Evolutionary conservation across 2,113 vertebrate species (phyloP), one percentile per base, ranked within the genome.

Genomic region (Salvelinus namaycush): DNA sequence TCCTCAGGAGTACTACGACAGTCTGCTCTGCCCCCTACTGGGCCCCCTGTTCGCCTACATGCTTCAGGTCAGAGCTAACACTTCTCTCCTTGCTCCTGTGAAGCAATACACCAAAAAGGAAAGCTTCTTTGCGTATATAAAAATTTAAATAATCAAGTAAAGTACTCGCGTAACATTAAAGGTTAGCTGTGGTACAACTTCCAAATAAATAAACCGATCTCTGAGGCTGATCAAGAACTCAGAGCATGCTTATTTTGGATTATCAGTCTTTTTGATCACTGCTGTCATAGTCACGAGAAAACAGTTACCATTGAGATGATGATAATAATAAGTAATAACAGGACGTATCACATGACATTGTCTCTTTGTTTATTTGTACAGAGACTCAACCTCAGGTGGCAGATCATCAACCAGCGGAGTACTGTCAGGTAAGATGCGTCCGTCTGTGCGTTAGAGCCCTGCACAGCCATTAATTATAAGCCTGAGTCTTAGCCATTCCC

Each of bases 311-410:
- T 44, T 7, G 34, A 11, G 39, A 44, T 34, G 2, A 29, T 29
- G 39, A 11, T 11, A 9, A 44, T 9, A 9, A 39, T 44, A 44
- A 11, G 39, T 9, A 44, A 44, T 44, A 44, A 44, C 9, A 44
- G 39, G 9, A 11, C 2, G 9, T 9, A 44, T 12, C 9, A 44
- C 8, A 39, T 44, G 9, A 44, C 8, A 11, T 44, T 44, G 39
- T 44, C 39, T 44, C 39, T 11, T 2, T 44, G 39, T 44, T 44
- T 77, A 5, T 88, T 75, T 80, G 70, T 86, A 69, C 91, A 99
- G 97, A 96, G 97, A 85, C 94, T 99, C 84, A 96, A 93, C 76
- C 87, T 92, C 79, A 97, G 96, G 87, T 99, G 97, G 97, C 94
- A 97, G 81, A 86, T 96, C 87, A 97, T 99, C 91, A 97, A 92